Conservation (phyloP, 2,888 invertebrate genomes). For the Orthosia incerta region DNA sequence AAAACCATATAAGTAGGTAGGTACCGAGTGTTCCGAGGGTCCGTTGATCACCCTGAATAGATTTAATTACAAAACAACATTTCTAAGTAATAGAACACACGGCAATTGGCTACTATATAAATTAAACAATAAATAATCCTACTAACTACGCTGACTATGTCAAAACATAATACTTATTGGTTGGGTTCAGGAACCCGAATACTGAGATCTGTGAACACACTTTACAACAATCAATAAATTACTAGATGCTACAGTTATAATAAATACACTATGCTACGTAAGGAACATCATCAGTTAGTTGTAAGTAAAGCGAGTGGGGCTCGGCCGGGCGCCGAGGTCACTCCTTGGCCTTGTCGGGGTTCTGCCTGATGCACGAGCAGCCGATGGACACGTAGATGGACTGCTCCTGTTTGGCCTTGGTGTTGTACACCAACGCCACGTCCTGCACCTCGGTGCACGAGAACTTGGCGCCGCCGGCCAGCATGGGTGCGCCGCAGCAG, state of each 20-base stretch:
- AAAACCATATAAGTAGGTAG: neutral
- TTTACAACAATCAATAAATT: constrained; percentile 38
- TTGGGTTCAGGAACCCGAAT: neutral
- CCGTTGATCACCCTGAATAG: neutral
- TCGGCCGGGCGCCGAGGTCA: neutral
- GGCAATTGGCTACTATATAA: neutral
- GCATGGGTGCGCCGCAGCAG: constrained; percentile 48
- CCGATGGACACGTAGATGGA: constrained; percentile 56
- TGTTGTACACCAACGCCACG: constrained; percentile 37
- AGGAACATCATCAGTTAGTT: constrained; percentile 51
- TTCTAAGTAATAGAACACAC: neutral
- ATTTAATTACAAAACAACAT: neutral
- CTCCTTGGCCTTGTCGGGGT: constrained; percentile 36
- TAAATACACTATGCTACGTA: constrained; percentile 41
- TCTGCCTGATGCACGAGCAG: constrained; percentile 59
- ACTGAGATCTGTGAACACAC: constrained; percentile 37
- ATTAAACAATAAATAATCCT: constrained; percentile 32
- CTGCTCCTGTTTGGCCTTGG: rapidly evolving
- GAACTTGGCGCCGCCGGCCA: constrained; percentile 19
- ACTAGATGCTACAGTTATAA: constrained; percentile 37
- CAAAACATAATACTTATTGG: constrained; percentile 17
- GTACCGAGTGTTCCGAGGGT: neutral
- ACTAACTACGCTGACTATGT: neutral
- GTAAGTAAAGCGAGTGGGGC: neutral
- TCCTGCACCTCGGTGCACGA: constrained; percentile 60